phyloP scores from a whole-genome alignment of 2,888 invertebrate genomes.

The Andricus quercusramuli region DNA sequence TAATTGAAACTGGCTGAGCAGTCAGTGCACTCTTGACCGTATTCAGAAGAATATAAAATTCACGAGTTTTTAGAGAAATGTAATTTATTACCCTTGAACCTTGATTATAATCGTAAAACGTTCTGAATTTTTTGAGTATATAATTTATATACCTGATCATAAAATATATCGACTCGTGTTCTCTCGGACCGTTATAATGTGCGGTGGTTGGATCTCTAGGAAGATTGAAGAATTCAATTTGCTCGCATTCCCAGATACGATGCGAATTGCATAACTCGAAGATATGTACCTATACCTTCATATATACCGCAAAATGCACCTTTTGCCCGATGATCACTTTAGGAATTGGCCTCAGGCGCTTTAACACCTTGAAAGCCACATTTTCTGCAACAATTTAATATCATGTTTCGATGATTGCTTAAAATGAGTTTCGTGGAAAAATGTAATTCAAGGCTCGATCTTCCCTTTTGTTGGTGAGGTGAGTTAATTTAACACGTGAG shows the following conservation, averaged over 20 bases:
- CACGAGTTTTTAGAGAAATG: too few species aligned
- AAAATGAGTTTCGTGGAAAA: neutral
- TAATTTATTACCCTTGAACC: too few species aligned
- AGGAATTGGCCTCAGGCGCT: neutral
- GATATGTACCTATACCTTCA: too few species aligned
- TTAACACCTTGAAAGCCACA: neutral
- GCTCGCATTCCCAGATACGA: slow-evolving; percentile 12
- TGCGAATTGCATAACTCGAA: neutral
- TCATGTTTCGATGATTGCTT: neutral
- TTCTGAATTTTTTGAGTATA: too few species aligned
- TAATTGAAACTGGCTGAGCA: too few species aligned
- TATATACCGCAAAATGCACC: too few species aligned
- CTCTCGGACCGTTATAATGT: neutral
- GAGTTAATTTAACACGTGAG: too few species aligned
- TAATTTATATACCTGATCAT: too few species aligned
- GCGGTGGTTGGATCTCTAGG: neutral
- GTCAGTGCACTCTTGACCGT: too few species aligned
- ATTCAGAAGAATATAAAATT: too few species aligned
- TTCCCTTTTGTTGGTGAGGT: too few species aligned
- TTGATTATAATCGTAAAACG: too few species aligned
- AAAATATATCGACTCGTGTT: neutral
- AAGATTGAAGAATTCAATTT: slow-evolving; percentile 18
- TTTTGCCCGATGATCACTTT: neutral
- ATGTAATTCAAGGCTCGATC: neutral
- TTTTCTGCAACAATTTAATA: slow-evolving; percentile 13